A percentile compares a stretch with the other conserved stretches of the same genome.
Evolutionary conservation across 2,888 invertebrate species (phyloP).

Genomic region (Volucella inflata): DNA sequence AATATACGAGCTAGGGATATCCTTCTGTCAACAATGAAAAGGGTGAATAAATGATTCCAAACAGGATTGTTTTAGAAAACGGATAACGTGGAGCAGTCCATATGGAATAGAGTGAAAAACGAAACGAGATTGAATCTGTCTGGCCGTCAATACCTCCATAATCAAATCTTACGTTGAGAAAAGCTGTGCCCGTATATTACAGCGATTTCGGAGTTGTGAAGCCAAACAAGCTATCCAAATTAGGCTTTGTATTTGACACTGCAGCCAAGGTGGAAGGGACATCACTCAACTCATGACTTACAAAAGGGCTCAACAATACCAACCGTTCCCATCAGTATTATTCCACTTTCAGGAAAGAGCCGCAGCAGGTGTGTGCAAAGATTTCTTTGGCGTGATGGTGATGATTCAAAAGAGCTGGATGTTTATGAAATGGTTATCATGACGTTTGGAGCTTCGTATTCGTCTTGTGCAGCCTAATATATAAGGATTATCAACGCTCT

Average conservation of each 20-base stretch:
- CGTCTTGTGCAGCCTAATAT: no score
- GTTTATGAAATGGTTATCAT: no score
- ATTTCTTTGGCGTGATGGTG: no score
- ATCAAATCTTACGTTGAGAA: constrained; percentile 65
- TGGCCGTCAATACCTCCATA: constrained; percentile 45
- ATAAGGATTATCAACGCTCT: no score
- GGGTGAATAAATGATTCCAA: not conserved
- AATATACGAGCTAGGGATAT: constrained; percentile 21
- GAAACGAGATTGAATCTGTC: constrained; percentile 51
- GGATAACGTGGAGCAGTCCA: constrained; percentile 51
- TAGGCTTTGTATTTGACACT: constrained; percentile 78
- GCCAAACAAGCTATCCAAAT: constrained; percentile 75
- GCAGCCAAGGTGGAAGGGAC: constrained; percentile 76
- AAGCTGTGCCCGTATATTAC: constrained; percentile 68
- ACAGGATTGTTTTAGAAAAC: constrained; percentile 10
- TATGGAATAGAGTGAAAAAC: constrained; percentile 69
- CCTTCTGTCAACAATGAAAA: constrained; percentile 5
- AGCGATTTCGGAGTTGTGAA: constrained; percentile 75
- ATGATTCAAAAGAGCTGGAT: no score
- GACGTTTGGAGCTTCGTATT: no score
- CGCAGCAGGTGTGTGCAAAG: no score
- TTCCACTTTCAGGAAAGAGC: constrained; percentile 77
- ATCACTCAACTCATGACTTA: constrained; percentile 77
- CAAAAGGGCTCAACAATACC: constrained; percentile 78
- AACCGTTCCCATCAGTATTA: constrained; percentile 78